Percentiles rank a stretch among this genome's conserved stretches.
Evolutionary conservation across 1,140 invertebrate genomes (phyloP).

Genomic region (Trinorchestia longiramus): DNA sequence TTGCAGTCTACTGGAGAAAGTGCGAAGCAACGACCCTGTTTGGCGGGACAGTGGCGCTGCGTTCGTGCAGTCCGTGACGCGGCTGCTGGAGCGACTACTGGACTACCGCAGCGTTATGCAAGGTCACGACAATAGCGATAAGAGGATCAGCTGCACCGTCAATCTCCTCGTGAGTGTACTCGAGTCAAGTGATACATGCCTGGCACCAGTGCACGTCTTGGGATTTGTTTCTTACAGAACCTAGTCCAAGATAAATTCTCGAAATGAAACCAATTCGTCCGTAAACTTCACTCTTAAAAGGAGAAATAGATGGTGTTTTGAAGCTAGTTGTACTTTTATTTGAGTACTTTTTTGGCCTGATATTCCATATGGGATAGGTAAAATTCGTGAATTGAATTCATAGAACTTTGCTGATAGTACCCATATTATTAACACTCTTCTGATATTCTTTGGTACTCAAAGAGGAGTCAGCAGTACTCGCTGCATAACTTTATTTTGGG

Average conservation of each 20-base stretch:
- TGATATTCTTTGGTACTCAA: too few species aligned
- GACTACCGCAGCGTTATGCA: slow-evolving; percentile 94
- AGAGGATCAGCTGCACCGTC: slow-evolving; percentile 96
- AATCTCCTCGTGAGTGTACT: slow-evolving; percentile 83
- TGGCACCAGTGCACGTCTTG: not conserved
- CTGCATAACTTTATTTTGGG: too few species aligned
- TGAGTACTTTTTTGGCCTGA: too few species aligned
- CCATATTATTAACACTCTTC: too few species aligned
- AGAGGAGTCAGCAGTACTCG: too few species aligned
- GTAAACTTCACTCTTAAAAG: too few species aligned
- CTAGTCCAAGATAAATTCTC: not conserved
- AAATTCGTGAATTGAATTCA: too few species aligned
- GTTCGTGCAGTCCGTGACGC: slow-evolving; percentile 91
- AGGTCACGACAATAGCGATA: slow-evolving; percentile 91
- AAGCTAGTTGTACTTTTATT: too few species aligned
- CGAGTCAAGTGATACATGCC: not conserved
- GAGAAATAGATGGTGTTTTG: too few species aligned
- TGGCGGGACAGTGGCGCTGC: slow-evolving; percentile 92
- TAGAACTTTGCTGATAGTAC: too few species aligned
- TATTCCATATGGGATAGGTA: too few species aligned
- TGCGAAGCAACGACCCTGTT: slow-evolving; percentile 84
- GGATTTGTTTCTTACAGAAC: not conserved
- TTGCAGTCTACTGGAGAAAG: slow-evolving; percentile 84
- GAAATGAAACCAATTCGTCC: not conserved
- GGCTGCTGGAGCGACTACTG: slow-evolving; percentile 86